Base-by-base conservation (phyloP, 2,113 vertebrate genomes). In the Ctenomys sociabilis region DNA sequence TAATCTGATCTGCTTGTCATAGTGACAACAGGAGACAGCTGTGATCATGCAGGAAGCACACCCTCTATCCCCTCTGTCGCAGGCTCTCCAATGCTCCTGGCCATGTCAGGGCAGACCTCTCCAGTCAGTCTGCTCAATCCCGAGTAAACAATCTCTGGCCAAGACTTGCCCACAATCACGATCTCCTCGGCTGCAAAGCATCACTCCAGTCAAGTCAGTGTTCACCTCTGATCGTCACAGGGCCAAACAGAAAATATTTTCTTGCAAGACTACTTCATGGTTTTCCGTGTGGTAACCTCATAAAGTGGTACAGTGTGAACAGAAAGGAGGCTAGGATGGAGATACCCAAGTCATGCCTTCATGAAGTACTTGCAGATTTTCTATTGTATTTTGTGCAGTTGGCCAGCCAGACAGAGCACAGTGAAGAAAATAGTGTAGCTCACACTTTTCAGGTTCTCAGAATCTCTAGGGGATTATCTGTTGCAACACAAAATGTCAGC, bases 331-430 rank as follows among this genome's bases (percentile, higher is more conserved):
- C 78, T 30, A 68, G 54, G 68, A 35, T 61, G 24, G 17, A 89
- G 68, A 45, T 0, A 3, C 0, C 19, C 43, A 37, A n/a, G 16
- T 14, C 8, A 19, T 4, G 3, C 30, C 78, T n/a, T 57, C 24
- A 10, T 2, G n/a, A 45, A 37, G 43, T 24, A 43, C 8, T 61
- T 64, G n/a, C 26, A 40, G 43, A 14, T 92, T 85, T 93, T 90
- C 19, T 78, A 37, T 8, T 70, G 0, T 37, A 21, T n/a, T 13
- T 17, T 2, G 17, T 75, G 11, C 3, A 54, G 4, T 19, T 73
- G 78, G 8, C 13, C 12, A 24, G 57, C 21, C 24, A 54, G 7
- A 3, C 30, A 82, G 43, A 30, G 3, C 49, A 3, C 6, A 37
- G n/a, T 21, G 49, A 64, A 64, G 37, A 52, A 63, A 78, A 86